Base-by-base conservation (phyloP, 1,140 invertebrate species). In the Amyelois transitella region DNA sequence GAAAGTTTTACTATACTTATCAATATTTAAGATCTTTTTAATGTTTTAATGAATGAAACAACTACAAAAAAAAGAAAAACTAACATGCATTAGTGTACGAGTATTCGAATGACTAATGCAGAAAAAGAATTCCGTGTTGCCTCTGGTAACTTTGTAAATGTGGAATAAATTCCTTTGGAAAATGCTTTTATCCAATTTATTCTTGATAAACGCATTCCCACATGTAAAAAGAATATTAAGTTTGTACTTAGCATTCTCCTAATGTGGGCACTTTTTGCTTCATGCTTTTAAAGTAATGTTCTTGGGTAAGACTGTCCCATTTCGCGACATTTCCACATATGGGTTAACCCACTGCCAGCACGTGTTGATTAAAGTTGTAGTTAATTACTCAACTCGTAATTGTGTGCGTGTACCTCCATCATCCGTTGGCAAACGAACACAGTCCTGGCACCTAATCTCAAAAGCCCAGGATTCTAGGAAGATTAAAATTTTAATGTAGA, bases 401-500 rank as follows among this genome's bases (percentile, higher is more conserved):
- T 21, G 18, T 48, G 7, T 45, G 19, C 18, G 43, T 45, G 19
- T 19, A 45, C 43, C 43, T 14, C 18, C 18, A 19, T 45, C 43
- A 45, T 19, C 18, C 43, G 12, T 14, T 4, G 32, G 32, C 32
- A 19, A 45, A 45, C 25, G 10, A 28, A 28, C 25, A 28, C 25
- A 28, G 25, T 19, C 7, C 53, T 43, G 43, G 32, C 58, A 32
- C 55, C 54, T 59, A 66, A 66, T 66, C 64, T 60, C 43, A 22
- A 62, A 58, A 62, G 56, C 64, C 28, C 60, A 44, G 47, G 50
- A 51, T 43, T 53, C 18, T 44, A 51, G 53, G 48, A 53, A 58
- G 55, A 65, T 65, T 66, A 66, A 66, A 66, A 66, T 66, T 66
- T 66, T 62, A 62, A 62, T 59, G 61, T 60, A 60, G 55, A 66